phyloP scores from a whole-genome alignment of 2,888 invertebrate genomes.

The Hirtodrosophila histrioides region DNA sequence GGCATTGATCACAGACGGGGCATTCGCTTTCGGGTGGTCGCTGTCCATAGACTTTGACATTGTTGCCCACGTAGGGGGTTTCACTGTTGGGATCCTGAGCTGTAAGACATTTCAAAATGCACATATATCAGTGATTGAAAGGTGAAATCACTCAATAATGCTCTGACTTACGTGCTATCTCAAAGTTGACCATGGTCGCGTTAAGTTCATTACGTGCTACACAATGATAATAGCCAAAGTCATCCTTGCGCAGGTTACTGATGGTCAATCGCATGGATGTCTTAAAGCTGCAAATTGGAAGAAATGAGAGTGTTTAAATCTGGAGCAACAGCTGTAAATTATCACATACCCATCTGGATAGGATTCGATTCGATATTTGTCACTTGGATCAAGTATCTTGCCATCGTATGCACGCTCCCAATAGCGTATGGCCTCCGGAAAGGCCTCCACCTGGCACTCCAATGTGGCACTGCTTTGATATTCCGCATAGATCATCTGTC shows the following conservation, averaged over 20 bases:
- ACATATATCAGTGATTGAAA: no score
- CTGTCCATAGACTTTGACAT: conserved; percentile 86
- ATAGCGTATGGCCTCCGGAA: conserved; percentile 92
- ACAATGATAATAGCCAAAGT: conserved; percentile 92
- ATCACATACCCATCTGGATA: conserved; percentile 84
- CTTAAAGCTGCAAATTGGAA: conserved; percentile 84
- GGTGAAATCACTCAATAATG: no score
- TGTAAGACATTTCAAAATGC: conserved; percentile 21
- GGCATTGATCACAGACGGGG: conserved; percentile 87
- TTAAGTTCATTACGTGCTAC: conserved; percentile 93
- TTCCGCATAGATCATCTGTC: conserved; percentile 89
- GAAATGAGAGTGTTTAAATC: no score
- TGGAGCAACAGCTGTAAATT: no score
- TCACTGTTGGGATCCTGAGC: conserved; percentile 85
- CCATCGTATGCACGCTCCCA: conserved; percentile 92
- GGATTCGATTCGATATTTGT: conserved; percentile 88
- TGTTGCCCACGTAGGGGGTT: conserved; percentile 85
- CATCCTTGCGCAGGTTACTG: conserved; percentile 87
- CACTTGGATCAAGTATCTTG: conserved; percentile 88
- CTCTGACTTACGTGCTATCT: conserved; percentile 87
- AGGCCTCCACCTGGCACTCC: conserved; percentile 95
- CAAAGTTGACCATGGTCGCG: conserved; percentile 90
- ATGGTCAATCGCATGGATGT: conserved; percentile 92
- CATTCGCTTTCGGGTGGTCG: conserved; percentile 88
- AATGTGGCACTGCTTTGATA: conserved; percentile 89